These are phyloP conservation scores for Lepus europaeus DNA, from an alignment of 2,113 vertebrate species.

Conservation along the genomic window DNA sequence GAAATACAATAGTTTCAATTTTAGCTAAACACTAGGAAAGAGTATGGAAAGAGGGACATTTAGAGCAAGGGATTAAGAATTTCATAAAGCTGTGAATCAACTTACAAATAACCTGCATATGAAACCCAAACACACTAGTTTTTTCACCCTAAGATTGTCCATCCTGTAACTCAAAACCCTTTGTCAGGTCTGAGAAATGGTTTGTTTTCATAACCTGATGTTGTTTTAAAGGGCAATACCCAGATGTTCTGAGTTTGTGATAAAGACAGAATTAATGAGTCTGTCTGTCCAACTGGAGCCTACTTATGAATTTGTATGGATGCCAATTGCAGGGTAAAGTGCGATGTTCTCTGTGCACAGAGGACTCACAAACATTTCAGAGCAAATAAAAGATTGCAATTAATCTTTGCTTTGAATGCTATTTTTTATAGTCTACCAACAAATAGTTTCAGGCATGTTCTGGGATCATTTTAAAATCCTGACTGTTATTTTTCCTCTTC, in stretches of 20 bases:
- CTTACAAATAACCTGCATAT: constrained; percentile 27
- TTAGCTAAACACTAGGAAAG: not conserved
- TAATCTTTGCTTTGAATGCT: constrained; percentile 49
- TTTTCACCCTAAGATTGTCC: constrained; percentile 55
- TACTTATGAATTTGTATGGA: constrained; percentile 20
- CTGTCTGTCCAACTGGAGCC: constrained; percentile 50
- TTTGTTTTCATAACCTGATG: constrained; percentile 80
- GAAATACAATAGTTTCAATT: not conserved
- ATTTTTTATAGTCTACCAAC: constrained; percentile 49
- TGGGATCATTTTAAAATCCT: constrained; percentile 55
- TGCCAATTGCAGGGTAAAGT: not conserved
- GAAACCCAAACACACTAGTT: constrained; percentile 44
- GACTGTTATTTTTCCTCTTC: constrained; percentile 46
- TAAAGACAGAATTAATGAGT: constrained; percentile 74
- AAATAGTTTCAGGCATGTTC: constrained; percentile 38
- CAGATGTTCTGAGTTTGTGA: constrained; percentile 75
- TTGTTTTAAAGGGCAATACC: constrained; percentile 78
- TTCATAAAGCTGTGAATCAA: constrained; percentile 18
- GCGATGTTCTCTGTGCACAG: not conserved
- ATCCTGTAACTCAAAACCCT: constrained; percentile 76
- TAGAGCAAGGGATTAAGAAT: constrained; percentile 2
- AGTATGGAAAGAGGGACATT: not conserved
- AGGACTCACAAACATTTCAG: constrained; percentile 33
- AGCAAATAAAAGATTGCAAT: constrained; percentile 59
- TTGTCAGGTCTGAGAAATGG: constrained; percentile 71